These are phyloP conservation scores for Lagria hirta DNA, from an alignment of 2,888 invertebrate species.

Conservation along the genomic window DNA sequence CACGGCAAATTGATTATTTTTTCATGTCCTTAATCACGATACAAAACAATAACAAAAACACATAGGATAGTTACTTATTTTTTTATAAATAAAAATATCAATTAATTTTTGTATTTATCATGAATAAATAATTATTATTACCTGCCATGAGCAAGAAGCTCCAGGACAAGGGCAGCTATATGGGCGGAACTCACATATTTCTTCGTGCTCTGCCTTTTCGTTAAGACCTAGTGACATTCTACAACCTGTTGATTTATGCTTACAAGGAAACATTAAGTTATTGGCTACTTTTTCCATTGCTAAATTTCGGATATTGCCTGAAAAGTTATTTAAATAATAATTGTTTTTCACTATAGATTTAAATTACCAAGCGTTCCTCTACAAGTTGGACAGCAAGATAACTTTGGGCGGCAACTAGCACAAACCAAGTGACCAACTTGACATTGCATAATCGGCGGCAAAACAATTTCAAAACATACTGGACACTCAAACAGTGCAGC, in stretches of 20 bases:
- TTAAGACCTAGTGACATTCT: constrained; percentile 88
- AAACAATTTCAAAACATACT: constrained; percentile 98
- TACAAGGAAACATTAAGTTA: constrained; percentile 98
- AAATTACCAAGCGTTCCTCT: constrained; percentile 82
- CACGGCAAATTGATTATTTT: too few relatives aligned
- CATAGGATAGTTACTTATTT: too few relatives aligned
- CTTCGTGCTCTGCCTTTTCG: constrained; percentile 99
- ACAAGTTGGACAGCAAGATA: constrained; percentile 97
- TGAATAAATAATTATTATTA: too few relatives aligned
- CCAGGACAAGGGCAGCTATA: constrained; percentile 99
- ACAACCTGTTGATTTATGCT: constrained; percentile 95
- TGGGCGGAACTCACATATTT: constrained; percentile 96
- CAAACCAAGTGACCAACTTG: constrained; percentile 99
- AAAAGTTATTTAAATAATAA: background rate
- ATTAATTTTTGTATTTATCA: constrained; percentile 8
- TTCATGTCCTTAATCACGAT: too few relatives aligned
- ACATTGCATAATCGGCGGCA: constrained; percentile 98
- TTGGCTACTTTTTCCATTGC: constrained; percentile 99
- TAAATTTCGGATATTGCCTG: constrained; percentile 93
- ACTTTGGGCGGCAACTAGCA: constrained; percentile 94
- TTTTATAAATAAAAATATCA: constrained; percentile 1
- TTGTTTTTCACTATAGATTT: background rate
- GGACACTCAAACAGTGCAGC: constrained; percentile 93
- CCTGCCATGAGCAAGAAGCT: constrained; percentile 98
- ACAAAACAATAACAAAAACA: too few relatives aligned